Percentiles rank a stretch among this genome's conserved stretches.
These are phyloP conservation scores for Pavo muticus DNA, from an alignment of 2,113 vertebrate species.

Conservation along the genomic window DNA sequence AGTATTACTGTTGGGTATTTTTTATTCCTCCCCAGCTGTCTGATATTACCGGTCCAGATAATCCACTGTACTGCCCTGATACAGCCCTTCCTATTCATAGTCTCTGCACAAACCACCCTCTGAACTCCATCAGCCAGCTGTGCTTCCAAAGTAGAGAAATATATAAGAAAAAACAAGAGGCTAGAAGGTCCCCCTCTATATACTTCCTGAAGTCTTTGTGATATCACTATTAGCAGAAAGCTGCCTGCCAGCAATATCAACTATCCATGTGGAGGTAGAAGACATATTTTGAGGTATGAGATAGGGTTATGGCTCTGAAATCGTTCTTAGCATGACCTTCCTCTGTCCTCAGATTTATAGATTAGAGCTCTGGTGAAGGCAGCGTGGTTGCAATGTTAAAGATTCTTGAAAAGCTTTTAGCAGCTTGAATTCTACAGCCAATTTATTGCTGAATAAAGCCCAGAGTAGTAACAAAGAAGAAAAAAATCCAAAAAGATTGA, in stretches of 20 bases:
- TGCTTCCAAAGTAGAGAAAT: neutral
- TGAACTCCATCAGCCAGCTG: neutral
- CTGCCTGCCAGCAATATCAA: neutral
- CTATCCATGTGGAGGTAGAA: neutral
- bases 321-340: neutral
- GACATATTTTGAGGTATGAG: neutral
- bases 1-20: neutral
- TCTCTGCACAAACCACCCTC: neutral
- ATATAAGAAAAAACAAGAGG: neutral
- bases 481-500: neutral
- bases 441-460: conserved; percentile 8
- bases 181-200: neutral
- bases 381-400: neutral
- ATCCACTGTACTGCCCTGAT: neutral
- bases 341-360: neutral
- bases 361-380: neutral
- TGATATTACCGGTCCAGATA: neutral
- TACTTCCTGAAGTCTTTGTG: neutral
- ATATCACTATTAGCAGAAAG: neutral
- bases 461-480: neutral
- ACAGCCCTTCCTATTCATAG: neutral
- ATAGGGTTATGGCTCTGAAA: conserved; percentile 15
- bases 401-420: conserved; percentile 31
- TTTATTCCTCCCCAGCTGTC: neutral
- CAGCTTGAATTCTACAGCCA: neutral